A percentile compares a stretch with the other conserved stretches of the same genome.
Conservation (phyloP, 2,888 invertebrate species). For the Erpobdella octoculata region DNA sequence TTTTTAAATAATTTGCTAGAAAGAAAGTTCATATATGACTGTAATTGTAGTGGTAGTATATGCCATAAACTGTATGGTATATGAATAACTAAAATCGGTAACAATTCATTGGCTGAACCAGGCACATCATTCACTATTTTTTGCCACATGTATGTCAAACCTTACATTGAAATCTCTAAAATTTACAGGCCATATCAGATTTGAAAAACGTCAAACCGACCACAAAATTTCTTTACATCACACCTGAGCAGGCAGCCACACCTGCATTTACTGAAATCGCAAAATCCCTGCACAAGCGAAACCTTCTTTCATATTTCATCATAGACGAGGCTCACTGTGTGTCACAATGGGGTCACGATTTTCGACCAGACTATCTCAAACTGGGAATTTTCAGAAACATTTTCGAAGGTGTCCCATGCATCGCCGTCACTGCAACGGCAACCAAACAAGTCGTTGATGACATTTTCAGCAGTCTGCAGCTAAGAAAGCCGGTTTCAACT, state of each 20-base stretch:
- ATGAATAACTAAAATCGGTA: neutral
- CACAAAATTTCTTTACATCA: constrained; percentile 81
- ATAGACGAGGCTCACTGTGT: constrained; percentile 78
- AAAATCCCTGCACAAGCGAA: constrained; percentile 64
- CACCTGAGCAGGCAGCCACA: constrained; percentile 89
- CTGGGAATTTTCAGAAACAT: constrained; percentile 62
- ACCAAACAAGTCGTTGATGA: constrained; percentile 52
- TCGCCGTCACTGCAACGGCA: constrained; percentile 94
- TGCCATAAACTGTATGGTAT: neutral
- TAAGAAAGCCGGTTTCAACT: constrained; percentile 62
- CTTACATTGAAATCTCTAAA: too few species aligned
- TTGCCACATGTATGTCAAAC: neutral
- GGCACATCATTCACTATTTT: neutral
- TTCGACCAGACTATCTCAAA: constrained; percentile 81
- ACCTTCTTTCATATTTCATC: constrained; percentile 77
- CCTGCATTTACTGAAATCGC: constrained; percentile 56
- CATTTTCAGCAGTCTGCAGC: constrained; percentile 42
- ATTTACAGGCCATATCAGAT: constrained; percentile 61
- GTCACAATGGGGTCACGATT: constrained; percentile 98
- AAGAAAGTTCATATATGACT: too few species aligned
- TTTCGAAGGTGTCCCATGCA: constrained; percentile 67
- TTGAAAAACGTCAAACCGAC: constrained; percentile 66
- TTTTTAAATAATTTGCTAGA: too few species aligned
- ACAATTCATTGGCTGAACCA: neutral
- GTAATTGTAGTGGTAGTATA: too few species aligned